Conservation (phyloP, 2,888 invertebrate genomes). For the Tromatobia lineatoria region DNA sequence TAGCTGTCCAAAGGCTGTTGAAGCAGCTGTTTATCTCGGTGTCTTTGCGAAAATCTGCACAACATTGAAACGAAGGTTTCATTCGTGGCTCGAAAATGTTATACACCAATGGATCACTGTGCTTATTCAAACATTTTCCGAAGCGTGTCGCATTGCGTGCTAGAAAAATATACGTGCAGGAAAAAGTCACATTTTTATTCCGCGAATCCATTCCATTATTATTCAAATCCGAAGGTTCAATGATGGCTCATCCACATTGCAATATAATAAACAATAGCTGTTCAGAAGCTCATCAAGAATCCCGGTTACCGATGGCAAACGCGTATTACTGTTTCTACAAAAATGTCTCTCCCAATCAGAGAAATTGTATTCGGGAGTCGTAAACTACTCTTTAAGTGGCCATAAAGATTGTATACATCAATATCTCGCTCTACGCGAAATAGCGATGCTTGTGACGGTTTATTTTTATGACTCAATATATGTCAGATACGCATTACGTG, state of each 20-base stretch:
- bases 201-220: conserved; percentile 1
- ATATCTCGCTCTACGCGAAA: not conserved
- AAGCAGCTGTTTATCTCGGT: not conserved
- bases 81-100: not conserved
- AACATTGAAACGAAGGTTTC: not conserved
- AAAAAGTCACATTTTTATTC: not conserved
- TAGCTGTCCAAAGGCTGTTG: conserved; percentile 44
- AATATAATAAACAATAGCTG: not conserved
- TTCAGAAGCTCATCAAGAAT: not conserved
- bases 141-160: not conserved
- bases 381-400: not conserved
- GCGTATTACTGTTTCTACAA: not conserved
- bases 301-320: not conserved
- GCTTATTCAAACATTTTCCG: not conserved
- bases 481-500: not conserved
- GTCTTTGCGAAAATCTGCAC: not conserved
- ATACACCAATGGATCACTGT: not conserved
- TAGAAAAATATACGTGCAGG: not conserved
- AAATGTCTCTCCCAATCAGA: not conserved
- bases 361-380: not conserved
- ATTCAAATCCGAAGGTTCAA: not conserved
- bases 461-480: conserved; percentile 14
- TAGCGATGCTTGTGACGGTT: not conserved
- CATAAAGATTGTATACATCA: conserved; percentile 3
- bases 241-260: not conserved